phyloP scores from a whole-genome alignment of 2,888 invertebrate species.

The Xylota sylvarum region DNA sequence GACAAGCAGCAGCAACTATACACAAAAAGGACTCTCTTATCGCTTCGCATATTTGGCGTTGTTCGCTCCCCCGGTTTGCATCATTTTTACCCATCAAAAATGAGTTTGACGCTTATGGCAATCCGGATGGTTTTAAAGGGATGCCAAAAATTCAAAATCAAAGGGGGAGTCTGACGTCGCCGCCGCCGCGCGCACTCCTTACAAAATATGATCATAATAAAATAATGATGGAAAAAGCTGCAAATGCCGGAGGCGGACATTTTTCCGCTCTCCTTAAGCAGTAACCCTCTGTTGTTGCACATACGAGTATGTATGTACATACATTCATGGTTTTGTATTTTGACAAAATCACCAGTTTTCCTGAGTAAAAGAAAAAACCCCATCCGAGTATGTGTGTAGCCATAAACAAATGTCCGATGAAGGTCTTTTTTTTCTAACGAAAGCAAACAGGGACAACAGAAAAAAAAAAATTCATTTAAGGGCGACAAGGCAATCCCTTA shows the following conservation, averaged over 20 bases:
- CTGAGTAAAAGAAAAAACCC: background rate
- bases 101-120: slow-evolving; percentile 65
- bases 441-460: slow-evolving; percentile 27
- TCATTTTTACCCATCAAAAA: slow-evolving; percentile 60
- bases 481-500: slow-evolving; percentile 68
- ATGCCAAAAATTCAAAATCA: slow-evolving; percentile 65
- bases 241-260: slow-evolving; percentile 63
- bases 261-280: slow-evolving; percentile 43
- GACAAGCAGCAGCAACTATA: slow-evolving; percentile 13
- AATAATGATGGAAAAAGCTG: slow-evolving; percentile 72
- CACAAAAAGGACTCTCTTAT: slow-evolving; percentile 66
- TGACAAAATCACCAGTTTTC: slow-evolving; percentile 56
- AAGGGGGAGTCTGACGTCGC: slow-evolving; percentile 36
- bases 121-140: slow-evolving; percentile 67
- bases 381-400: slow-evolving; percentile 1
- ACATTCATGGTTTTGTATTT: slow-evolving; percentile 47
- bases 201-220: slow-evolving; percentile 75
- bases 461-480: slow-evolving; percentile 23
- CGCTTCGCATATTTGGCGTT: slow-evolving; percentile 64
- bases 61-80: slow-evolving; percentile 50
- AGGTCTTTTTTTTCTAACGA: slow-evolving; percentile 27
- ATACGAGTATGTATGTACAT: background rate
- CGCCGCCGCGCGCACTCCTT: slow-evolving; percentile 12
- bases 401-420: slow-evolving; percentile 58
- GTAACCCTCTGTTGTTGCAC: slow-evolving; percentile 17